Conservation (phyloP, 2,113 vertebrate genomes). For the Butorides virescens region DNA sequence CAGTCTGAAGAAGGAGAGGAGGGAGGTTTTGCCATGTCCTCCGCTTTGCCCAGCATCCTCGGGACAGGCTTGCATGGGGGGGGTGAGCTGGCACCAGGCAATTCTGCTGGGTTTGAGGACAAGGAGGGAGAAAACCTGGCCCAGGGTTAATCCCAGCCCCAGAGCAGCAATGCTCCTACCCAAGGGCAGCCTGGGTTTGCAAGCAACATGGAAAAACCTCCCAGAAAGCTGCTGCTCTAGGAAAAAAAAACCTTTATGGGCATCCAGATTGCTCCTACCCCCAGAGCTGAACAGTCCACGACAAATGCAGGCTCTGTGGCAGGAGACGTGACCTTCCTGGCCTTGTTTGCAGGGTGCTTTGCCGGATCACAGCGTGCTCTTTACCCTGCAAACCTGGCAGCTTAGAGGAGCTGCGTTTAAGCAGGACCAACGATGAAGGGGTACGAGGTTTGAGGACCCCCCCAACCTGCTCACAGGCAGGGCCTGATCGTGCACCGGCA, state of each 20-base stretch:
- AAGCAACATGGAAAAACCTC: not conserved
- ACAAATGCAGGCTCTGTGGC: not conserved
- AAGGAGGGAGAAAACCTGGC: not conserved
- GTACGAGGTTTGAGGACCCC: not conserved
- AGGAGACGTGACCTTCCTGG: not conserved
- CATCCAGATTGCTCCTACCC: not conserved
- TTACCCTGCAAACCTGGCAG: not conserved
- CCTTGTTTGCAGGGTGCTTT: not conserved
- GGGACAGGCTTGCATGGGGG: rapidly evolving
- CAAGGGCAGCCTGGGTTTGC: not conserved
- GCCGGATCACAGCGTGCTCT: not conserved
- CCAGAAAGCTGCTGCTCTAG: not conserved
- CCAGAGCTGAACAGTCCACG: not conserved
- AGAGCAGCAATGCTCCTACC: not conserved
- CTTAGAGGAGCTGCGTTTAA: not conserved
- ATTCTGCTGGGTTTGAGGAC: not conserved
- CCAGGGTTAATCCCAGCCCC: not conserved
- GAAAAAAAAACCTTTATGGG: not conserved
- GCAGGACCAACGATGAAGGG: not conserved
- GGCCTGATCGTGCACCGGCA: rapidly evolving
- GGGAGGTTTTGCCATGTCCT: not conserved
- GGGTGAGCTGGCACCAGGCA: not conserved
- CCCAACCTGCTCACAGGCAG: not conserved
- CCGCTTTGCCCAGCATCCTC: not conserved
- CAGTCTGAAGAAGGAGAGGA: not conserved